Evolutionary conservation across 1,140 invertebrate genomes (phyloP), one percentile per base, ranked within the genome.

Genomic region (Plodia interpunctella): DNA sequence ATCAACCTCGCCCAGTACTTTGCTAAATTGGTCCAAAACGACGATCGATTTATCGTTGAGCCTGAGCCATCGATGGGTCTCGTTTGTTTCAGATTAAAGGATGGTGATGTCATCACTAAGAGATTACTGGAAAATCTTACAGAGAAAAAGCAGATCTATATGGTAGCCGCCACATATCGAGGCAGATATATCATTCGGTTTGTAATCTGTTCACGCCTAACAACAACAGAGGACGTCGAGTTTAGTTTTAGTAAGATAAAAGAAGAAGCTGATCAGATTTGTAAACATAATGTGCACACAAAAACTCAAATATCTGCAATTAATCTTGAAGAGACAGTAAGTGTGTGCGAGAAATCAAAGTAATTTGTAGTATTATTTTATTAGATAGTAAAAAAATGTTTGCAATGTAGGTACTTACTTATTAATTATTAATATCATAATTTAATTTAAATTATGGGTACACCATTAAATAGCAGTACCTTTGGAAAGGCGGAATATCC

Each of bases 81-180:
- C 5, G 95, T 98, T 8, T 98, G 96, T 68, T 98, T 98, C 75
- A 92, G 96, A 77, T 81, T 98, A 11, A 96, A 94, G 90, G 96
- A 94, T 0, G 94, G 98, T 80, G 93, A 98, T 80, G 88, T 88
- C 25, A 66, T 93, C 0, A 98, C 95, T 0, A 93, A 96, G 72
- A 86, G 92, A 60, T 87, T 99, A 3, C 82, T 97, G 17, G 93
- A 95, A 55, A 91, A 91, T 61, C 88, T 99, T 30, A 96, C 94
- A 67, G 91, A 93, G 11, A 93, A 94, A 59, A 95, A 95, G 68
- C 92, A 95, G 62, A 94, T 99, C 49, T 98, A 97, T 78, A 90
- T 98, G 71, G 94, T 98, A 0, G 94, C 96, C 1, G 95, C 95
- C 0, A 93, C 90, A 30, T 93, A 94, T 57, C 86, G 90, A 5